Evolutionary conservation across 2,113 vertebrate genomes (phyloP).

Genomic region (Gambusia affinis): DNA sequence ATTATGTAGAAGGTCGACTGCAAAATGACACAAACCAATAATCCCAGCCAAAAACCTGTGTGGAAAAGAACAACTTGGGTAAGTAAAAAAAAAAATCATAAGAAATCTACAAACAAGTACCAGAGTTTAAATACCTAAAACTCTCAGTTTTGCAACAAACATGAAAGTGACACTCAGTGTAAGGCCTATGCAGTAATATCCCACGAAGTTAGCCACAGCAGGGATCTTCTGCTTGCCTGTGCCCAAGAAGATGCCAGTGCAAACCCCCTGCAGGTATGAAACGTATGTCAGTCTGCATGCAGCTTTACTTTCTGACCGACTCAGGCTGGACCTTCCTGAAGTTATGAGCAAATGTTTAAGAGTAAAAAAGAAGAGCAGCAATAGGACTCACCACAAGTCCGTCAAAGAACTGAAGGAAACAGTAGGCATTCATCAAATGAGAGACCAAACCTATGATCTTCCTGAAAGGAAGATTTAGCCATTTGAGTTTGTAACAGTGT

Average conservation of each 20-base stretch:
- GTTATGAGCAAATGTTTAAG: background rate
- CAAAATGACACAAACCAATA: conserved; percentile 78
- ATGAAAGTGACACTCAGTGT: conserved; percentile 79
- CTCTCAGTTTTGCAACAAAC: conserved; percentile 81
- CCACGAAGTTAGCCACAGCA: conserved; percentile 81
- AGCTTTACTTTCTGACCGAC: background rate
- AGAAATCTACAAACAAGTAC: background rate
- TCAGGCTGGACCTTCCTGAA: background rate
- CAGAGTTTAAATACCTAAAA: conserved; percentile 78
- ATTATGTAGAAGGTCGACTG: conserved; percentile 81
- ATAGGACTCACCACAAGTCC: conserved; percentile 70
- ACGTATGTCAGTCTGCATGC: background rate
- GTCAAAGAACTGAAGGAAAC: conserved; percentile 77
- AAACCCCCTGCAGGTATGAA: conserved; percentile 76
- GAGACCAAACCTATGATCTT: conserved; percentile 73
- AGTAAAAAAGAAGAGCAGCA: background rate
- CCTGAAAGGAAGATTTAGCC: conserved; percentile 53
- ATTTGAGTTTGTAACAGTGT: background rate
- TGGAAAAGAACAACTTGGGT: conserved; percentile 3
- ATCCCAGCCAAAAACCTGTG: conserved; percentile 89
- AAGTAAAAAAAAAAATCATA: background rate
- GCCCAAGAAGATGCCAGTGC: conserved; percentile 83
- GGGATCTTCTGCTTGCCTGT: conserved; percentile 87
- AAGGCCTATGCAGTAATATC: conserved; percentile 84
- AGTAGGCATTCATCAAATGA: conserved; percentile 70